A percentile compares a stretch with the other conserved stretches of the same genome.
Evolutionary conservation across 1,140 invertebrate genomes (phyloP).

Genomic region (Rhopalosiphum maidis): DNA sequence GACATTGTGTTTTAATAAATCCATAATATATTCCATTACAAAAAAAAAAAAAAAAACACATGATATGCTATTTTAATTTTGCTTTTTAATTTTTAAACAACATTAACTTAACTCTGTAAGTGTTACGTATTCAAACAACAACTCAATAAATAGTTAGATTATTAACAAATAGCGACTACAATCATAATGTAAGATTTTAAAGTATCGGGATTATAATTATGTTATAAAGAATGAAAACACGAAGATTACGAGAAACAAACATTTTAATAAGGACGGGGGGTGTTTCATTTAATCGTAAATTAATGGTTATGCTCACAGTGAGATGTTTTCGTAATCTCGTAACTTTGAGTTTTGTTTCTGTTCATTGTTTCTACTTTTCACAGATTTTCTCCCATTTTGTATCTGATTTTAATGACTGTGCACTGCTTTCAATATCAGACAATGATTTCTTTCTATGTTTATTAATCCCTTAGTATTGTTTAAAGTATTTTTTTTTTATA

Average conservation of each 20-base stretch:
- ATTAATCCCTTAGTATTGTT: neutral
- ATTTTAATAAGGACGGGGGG: neutral
- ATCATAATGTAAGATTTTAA: no score
- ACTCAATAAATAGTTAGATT: neutral
- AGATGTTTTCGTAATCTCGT: neutral
- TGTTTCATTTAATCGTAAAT: neutral
- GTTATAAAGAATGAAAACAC: neutral
- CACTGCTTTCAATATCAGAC: neutral
- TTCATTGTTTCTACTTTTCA: constrained; percentile 3
- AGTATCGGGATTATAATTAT: neutral
- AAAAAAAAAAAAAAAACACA: neutral
- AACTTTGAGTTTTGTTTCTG: neutral
- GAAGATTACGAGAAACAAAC: neutral
- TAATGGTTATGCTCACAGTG: neutral
- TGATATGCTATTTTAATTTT: neutral
- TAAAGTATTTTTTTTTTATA: neutral
- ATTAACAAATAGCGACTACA: neutral
- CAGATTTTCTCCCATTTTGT: neutral
- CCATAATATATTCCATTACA: no score
- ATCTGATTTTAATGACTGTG: neutral
- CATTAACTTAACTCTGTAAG: neutral
- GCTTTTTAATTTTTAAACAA: neutral
- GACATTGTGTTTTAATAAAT: neutral
- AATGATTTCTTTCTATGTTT: neutral
- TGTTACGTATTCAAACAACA: neutral